Evolutionary conservation across 2,797 vertebrate genomes (phyloP), one percentile per base, ranked within the genome.

Genomic region (Coccyzus lansbergi): DNA sequence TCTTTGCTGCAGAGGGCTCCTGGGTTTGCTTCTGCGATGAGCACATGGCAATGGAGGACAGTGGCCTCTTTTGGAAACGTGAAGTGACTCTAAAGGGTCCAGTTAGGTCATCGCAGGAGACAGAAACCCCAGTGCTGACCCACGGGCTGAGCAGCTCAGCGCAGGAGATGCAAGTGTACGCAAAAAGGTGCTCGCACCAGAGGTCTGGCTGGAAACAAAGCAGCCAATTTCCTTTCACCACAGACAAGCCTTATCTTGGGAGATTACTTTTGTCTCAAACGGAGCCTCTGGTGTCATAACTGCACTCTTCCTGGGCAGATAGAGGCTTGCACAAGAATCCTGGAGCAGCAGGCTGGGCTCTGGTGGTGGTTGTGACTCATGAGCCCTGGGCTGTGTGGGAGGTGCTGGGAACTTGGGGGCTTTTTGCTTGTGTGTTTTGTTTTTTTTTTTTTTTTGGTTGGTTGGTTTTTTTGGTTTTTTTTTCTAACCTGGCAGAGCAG

Each of bases 221-320:
- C 93, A 84, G 92, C 60, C 74, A 48, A 40, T 64, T 95, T 96
- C 88, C 87, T 93, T 26, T 93, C 78, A 17, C 40, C 44, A 7
- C 42, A 52, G 86, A 78, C 74, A 36, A 16, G 52, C 36, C 59
- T 97, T 92, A 94, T 94, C 85, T 88, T 0, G 0, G 81, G 78
- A 84, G 76, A 88, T 92, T 74, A 7, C 2, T 4, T 29, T 49
- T 69, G 83, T 92, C 86, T 92, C 5, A 1, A n/a, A 9, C 21
- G 88, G 92, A 90, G 91, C 70, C 86, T 89, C 64, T 84, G 88
- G 56, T 92, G 82, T 80, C 83, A 31, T 38, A 84, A 29, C 90
- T 1, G 0, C 4, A 31, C 59, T 93, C 36, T 95, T 93, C 90
- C 92, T 93, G 79, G 64, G 70, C 33, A 44, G 90, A 88, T 68